Base-by-base conservation (phyloP, 2,888 invertebrate genomes). In the Athalia circularis region DNA sequence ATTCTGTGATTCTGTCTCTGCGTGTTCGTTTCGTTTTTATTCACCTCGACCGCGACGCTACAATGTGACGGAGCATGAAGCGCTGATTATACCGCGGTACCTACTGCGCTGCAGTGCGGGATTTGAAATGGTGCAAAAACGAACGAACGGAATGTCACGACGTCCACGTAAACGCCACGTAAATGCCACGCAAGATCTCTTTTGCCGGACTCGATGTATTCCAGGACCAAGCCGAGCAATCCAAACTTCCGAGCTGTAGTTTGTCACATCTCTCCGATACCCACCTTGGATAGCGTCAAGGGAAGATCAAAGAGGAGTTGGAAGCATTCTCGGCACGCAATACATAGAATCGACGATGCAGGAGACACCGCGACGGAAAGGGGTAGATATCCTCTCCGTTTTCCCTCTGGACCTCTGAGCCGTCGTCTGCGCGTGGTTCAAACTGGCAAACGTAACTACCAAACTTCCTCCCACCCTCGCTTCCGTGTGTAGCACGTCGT, bases 271-370 rank as follows among this genome's bases (percentile, higher is more conserved):
- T 75, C 29, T 64, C 50, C 50, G 62, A 75, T 75, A 50, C 75
- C 2, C 29, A 29, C 29, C 29, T 64, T 50, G 75, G 43, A 75
- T 75, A 50, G 75, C 75, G 62, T 75, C 62, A 62, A 75, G 61
- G 8, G 62, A 62, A 64, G 75, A 75, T 75, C 75, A 75, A 75
- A 75, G 75, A 62, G 72, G 59, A 75, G 50, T 15, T 62, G 75
- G 48, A 75, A 75, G 75, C 75, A 75, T 75, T 75, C 75, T 62
- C 29, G 62, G 75, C 75, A 75, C 75, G 75, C 75, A 75, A 62
- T 62, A 62, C 75, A 75, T 75, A 62, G 62, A 75, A 75, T 75
- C 75, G 61, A 8, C 75, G 75, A 75, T 62, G 75, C 75, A 62
- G 50, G 62, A 75, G 50, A 62, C 62, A 62, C 75, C 62, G 48